Conservation (phyloP, 2,797 vertebrate species). For the Peromyscus attwateri region DNA sequence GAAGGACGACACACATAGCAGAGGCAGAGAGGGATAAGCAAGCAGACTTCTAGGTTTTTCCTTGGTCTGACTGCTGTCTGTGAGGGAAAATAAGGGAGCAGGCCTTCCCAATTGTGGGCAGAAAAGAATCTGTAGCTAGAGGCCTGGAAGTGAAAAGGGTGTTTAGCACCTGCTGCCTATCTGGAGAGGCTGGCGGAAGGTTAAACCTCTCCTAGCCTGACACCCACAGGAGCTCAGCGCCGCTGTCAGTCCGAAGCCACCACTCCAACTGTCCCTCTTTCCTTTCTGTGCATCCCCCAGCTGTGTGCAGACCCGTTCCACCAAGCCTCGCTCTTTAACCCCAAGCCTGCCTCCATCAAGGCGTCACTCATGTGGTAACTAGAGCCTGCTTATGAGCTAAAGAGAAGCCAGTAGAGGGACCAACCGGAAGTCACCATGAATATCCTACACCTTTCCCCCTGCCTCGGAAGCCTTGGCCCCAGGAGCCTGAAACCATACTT, state of each 20-base stretch:
- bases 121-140: neutral
- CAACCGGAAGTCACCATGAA: neutral
- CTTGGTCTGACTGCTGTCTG: neutral
- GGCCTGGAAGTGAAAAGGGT: neutral
- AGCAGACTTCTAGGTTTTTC: neutral
- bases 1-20: neutral
- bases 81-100: too few relatives aligned
- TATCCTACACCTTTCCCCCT: neutral
- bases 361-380: neutral
- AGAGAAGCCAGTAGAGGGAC: neutral
- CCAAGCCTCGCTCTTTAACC: neutral
- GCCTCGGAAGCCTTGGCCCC: neutral
- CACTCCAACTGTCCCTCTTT: neutral
- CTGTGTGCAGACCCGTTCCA: neutral
- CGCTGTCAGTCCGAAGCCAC: neutral
- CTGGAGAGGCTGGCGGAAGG: neutral
- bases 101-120: neutral
- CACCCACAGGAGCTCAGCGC: neutral
- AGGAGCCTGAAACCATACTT: neutral
- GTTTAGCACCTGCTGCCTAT: neutral
- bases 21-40: neutral
- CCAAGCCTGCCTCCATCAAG: neutral
- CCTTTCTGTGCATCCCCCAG: fast-evolving
- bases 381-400: neutral
- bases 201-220: neutral